Evolutionary conservation across 1,140 invertebrate genomes (phyloP).

Genomic region (Geopemphigus sp.): DNA sequence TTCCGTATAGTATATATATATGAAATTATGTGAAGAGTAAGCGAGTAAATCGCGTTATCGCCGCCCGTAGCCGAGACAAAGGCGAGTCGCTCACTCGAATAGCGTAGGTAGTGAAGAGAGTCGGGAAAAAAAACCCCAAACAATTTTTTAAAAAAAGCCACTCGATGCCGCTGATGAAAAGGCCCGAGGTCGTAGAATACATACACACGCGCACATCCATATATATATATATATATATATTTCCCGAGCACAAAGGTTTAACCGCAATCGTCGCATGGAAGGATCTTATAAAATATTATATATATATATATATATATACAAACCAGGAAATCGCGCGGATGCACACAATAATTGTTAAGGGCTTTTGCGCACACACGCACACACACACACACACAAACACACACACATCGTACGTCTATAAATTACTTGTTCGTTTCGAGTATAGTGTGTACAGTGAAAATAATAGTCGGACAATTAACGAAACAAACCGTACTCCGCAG

Average conservation of each 20-base stretch:
- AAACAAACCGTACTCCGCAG: not conserved
- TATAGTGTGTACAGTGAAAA: constrained; percentile 12
- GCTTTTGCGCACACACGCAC: not conserved
- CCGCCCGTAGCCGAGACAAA: constrained; percentile 31
- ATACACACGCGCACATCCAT: too few species aligned
- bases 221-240: not conserved
- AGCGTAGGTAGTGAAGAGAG: not conserved
- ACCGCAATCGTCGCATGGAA: too few species aligned
- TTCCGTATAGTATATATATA: too few species aligned
- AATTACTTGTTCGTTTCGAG: not conserved
- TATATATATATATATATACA: not conserved
- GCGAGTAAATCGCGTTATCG: constrained; percentile 47
- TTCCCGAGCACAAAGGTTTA: too few species aligned
- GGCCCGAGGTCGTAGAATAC: not conserved
- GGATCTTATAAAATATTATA: too few species aligned
- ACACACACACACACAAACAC: too few species aligned
- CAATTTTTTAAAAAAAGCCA: constrained; percentile 31
- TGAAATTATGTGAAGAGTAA: constrained; percentile 36
- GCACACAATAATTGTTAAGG: not conserved
- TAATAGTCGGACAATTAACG: constrained; percentile 21
- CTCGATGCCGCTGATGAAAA: not conserved
- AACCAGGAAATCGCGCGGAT: not conserved
- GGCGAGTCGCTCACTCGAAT: not conserved
- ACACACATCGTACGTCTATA: too few species aligned
- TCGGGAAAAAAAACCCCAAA: constrained; percentile 2